Evolutionary conservation across 1,140 invertebrate species (phyloP).

Genomic region (Adelges cooleyi): DNA sequence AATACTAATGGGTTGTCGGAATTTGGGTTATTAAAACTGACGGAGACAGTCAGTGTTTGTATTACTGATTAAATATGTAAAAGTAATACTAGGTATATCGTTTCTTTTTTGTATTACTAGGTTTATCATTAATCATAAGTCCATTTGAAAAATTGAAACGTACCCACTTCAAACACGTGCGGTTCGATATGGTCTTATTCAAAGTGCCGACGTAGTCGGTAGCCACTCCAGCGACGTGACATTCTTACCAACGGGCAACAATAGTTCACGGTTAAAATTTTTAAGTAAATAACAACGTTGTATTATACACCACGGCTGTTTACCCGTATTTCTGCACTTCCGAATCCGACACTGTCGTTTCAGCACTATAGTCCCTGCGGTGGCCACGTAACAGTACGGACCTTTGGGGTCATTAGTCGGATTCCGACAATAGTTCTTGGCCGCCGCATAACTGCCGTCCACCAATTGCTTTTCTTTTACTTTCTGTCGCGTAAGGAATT

Average conservation of each 20-base stretch:
- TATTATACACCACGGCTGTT: neutral
- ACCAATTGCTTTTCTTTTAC: neutral
- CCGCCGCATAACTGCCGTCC: neutral
- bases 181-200: neutral
- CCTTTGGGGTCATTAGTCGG: neutral
- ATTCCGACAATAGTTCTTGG: conserved; percentile 22
- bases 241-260: too few relatives aligned
- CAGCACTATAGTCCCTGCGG: neutral
- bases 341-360: neutral
- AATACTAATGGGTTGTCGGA: too few relatives aligned
- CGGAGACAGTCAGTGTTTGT: too few relatives aligned
- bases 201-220: neutral
- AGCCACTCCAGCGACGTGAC: neutral
- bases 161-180: conserved; percentile 11
- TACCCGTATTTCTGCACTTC: neutral
- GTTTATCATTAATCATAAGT: too few relatives aligned
- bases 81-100: too few relatives aligned
- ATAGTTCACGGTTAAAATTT: too few relatives aligned
- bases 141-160: too few relatives aligned
- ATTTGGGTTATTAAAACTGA: too few relatives aligned
- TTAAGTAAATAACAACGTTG: too few relatives aligned
- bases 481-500: too few relatives aligned
- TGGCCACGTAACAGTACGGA: neutral
- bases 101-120: too few relatives aligned
- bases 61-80: too few relatives aligned